phyloP scores from a whole-genome alignment of 37 sponge, comb jelly and placozoan genomes.

The Cladorhizidae sp. region DNA sequence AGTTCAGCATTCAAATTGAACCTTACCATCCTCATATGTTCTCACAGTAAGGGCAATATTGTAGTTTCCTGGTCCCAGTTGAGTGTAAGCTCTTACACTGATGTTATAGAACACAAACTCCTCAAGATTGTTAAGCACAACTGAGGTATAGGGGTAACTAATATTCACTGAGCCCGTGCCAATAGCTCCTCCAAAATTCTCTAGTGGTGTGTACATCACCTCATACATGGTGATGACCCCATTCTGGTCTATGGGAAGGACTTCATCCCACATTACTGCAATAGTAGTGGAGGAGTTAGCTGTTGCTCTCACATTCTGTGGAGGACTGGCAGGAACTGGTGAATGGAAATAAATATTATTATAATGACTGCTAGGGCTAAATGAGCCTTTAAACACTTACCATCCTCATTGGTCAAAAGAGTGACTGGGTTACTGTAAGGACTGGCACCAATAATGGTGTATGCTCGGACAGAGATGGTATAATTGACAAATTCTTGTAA shows the following conservation, averaged over 20 bases:
- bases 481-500: conserved; percentile 30
- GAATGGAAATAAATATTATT: not conserved
- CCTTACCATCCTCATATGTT: conserved; percentile 26
- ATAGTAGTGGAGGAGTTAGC: conserved; percentile 37
- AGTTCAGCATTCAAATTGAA: too few relatives aligned
- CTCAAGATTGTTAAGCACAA: conserved; percentile 7
- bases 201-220: conserved; percentile 20
- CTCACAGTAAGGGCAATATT: not conserved
- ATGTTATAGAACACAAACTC: conserved; percentile 27
- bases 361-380: not conserved
- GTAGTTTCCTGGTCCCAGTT: conserved; percentile 29
- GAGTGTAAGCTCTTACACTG: conserved; percentile 29
- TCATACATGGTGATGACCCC: conserved; percentile 48
- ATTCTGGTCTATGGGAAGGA: too few relatives aligned
- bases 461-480: conserved; percentile 24
- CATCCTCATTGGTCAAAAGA: conserved; percentile 11
- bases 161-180: not conserved
- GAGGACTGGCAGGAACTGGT: conserved; percentile 31
- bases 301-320: conserved; percentile 1
- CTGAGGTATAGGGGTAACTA: not conserved
- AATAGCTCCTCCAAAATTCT: conserved; percentile 9
- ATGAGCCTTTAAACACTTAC: conserved; percentile 1
- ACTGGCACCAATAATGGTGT: conserved; percentile 16
- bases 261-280: too few relatives aligned
- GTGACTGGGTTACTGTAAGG: conserved; percentile 17